Percentiles rank a stretch among this genome's conserved stretches.
Conservation (phyloP, 2,888 invertebrate genomes). For the Agriopis aurantiaria region DNA sequence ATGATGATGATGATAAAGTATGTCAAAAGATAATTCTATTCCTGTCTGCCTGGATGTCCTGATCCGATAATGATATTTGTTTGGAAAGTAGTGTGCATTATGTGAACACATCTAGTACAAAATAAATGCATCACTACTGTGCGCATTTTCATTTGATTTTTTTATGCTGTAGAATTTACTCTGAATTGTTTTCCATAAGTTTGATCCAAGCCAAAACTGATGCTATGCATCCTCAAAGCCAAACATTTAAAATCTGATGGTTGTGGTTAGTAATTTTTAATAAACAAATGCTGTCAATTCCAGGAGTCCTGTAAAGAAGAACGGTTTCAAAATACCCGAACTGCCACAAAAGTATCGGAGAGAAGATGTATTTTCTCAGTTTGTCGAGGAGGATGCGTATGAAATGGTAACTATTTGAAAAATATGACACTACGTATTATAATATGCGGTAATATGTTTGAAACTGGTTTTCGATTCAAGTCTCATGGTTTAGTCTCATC, state of each 20-base stretch:
- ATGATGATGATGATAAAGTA: too few species aligned
- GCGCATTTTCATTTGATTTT: too few species aligned
- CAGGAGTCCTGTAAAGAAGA: constrained; percentile 86
- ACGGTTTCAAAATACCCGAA: constrained; percentile 88
- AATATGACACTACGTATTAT: not conserved
- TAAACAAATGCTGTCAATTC: constrained; percentile 47
- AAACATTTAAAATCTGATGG: not conserved
- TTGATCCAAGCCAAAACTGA: too few species aligned
- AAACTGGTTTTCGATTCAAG: not conserved
- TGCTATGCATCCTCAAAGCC: too few species aligned
- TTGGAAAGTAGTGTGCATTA: too few species aligned
- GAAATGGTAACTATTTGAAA: constrained; percentile 75
- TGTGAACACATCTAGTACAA: too few species aligned
- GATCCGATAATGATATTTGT: too few species aligned
- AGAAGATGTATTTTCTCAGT: constrained; percentile 83
- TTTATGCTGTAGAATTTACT: too few species aligned
- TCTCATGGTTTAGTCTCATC: not conserved
- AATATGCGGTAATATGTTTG: not conserved
- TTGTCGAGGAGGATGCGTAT: constrained; percentile 79
- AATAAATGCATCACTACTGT: too few species aligned
- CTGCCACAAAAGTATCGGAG: constrained; percentile 71
- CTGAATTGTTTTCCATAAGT: too few species aligned
- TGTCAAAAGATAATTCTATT: too few species aligned
- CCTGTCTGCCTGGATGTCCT: too few species aligned
- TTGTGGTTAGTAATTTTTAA: not conserved